Conservation (phyloP, 2,797 vertebrate genomes). For the Carapus acus region DNA sequence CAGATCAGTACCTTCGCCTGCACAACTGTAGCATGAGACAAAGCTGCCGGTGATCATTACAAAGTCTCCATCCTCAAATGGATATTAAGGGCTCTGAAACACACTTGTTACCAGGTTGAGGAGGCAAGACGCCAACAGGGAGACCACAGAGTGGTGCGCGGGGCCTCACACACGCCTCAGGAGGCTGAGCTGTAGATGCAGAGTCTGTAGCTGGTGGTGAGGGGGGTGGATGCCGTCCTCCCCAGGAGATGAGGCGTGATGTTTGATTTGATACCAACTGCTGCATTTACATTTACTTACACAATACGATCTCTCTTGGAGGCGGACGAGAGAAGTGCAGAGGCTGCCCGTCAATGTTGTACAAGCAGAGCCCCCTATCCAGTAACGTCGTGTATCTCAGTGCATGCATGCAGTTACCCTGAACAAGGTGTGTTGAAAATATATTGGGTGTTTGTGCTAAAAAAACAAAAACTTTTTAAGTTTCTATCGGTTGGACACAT, state of each 20-base stretch:
- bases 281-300: conserved; percentile 27
- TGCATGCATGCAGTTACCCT: conserved; percentile 79
- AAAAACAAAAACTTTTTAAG: conserved; percentile 69
- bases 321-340: conserved; percentile 31
- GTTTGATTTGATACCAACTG: conserved; percentile 23
- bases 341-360: conserved; percentile 33
- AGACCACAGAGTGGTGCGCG: conserved; percentile 17
- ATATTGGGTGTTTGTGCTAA: conserved; percentile 76
- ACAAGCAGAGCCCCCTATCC: conserved; percentile 69
- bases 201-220: conserved; percentile 26
- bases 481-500: conserved; percentile 53
- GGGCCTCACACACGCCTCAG: conserved; percentile 1
- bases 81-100: conserved; percentile 75
- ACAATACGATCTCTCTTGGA: conserved; percentile 40
- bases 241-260: conserved; percentile 26
- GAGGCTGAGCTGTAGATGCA: neutral
- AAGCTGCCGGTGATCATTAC: conserved; percentile 64
- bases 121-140: conserved; percentile 40
- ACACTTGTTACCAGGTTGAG: conserved; percentile 64
- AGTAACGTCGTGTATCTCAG: conserved; percentile 73
- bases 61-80: conserved; percentile 70
- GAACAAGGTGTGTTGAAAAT: conserved; percentile 74
- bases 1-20: conserved; percentile 60
- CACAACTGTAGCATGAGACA: conserved; percentile 74
- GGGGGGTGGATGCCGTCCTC: no score